Evolutionary conservation across 2,888 invertebrate species (phyloP), one percentile per base, ranked within the genome.

Genomic region (Gasteruption jaculator): DNA sequence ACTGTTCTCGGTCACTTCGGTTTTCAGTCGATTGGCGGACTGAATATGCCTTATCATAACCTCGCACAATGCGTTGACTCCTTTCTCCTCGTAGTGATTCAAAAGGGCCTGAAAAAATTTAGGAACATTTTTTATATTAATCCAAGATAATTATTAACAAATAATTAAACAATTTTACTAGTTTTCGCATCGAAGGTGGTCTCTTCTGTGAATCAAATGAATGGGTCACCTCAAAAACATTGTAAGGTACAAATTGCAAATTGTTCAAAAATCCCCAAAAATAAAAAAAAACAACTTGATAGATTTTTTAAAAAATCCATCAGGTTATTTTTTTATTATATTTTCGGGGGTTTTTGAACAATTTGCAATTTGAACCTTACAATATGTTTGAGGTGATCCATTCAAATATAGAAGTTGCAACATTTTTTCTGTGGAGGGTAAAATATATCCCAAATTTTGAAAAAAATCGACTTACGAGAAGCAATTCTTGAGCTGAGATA

Each of bases 401-500:
- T 22, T 8, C 24, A 22, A 8, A 22, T 22, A 22, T 22, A 16
- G 18, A 12, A 12, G 18, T 12, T 15, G 14, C 30, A 30, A 3
- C 14, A 19, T 33, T 6, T 33, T 11, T 20, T 14, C 21, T 33
- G 7, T 22, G 10, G 32, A 21, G 2, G 26, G 16, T 29, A 14
- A 7, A 31, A 32, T 39, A 33, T 22, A 2, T 41, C 4, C 8
- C 24, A 8, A 15, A 12, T 19, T 5, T n/a, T 4, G 21, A 11
- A 18, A 7, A 10, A 11, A 18, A 10, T 18, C n/a, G n/a, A 53
- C 66, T 61, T 64, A 81, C 81, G 59, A 72, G 60, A 7, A 83
- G 60, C 24, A 83, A 72, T 65, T 82, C 82, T 41, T 80, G 78
- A 2, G 82, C 82, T 1, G 82, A 81, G 47, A 82, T 76, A 41